These are phyloP conservation scores for Elaphurus davidianus DNA, from an alignment of 2,113 vertebrate genomes.

Conservation along the genomic window DNA sequence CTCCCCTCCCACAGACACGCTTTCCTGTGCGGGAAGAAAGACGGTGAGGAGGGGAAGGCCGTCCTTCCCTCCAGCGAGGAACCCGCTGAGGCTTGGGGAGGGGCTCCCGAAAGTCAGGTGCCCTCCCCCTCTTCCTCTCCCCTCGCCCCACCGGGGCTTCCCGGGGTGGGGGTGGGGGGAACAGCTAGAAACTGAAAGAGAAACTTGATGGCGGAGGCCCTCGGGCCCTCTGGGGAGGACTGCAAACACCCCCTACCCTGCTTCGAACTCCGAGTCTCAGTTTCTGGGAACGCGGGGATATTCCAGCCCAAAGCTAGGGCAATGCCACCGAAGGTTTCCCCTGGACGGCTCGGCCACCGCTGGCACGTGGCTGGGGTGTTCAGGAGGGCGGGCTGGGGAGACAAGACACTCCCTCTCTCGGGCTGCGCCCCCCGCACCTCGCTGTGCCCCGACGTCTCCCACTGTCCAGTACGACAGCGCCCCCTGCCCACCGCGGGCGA, in stretches of 20 bases:
- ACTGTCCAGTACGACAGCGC: background rate
- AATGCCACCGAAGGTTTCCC: background rate
- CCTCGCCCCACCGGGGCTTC: constrained; percentile 32
- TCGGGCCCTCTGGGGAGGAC: background rate
- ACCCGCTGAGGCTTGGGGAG: constrained; percentile 30
- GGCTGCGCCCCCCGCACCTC: background rate
- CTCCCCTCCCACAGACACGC: background rate
- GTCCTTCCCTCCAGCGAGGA: constrained; percentile 48
- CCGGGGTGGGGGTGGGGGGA: background rate
- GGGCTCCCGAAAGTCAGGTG: background rate
- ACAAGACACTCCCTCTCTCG: background rate
- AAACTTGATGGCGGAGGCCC: constrained; percentile 46
- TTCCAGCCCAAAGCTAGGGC: background rate
- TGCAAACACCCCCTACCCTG: background rate
- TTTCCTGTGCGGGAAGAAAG: constrained; percentile 51
- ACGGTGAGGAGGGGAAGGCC: background rate
- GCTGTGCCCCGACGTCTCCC: background rate
- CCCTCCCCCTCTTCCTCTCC: constrained; percentile 52
- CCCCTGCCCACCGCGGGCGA: background rate
- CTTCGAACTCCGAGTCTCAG: background rate
- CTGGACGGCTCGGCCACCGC: background rate
- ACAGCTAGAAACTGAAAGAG: constrained; percentile 64
- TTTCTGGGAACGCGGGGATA: background rate
- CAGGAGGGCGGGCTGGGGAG: no score
- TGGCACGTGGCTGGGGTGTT: constrained; percentile 21